These are phyloP conservation scores for Meliscaeva auricollis DNA, from an alignment of 2,888 invertebrate species.

Conservation along the genomic window DNA sequence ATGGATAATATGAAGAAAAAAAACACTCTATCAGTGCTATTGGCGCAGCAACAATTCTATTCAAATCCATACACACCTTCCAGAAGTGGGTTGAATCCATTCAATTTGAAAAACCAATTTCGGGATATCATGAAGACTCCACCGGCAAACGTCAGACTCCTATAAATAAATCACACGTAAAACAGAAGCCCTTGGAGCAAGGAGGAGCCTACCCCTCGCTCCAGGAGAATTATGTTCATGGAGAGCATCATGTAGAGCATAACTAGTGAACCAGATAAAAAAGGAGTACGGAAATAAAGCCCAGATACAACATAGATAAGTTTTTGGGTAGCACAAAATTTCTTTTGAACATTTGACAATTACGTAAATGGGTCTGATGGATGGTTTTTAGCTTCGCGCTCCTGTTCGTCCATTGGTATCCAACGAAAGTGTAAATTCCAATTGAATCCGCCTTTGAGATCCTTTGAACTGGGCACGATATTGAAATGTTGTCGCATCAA, in stretches of 20 bases:
- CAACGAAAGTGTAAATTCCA: slow-evolving; percentile 85
- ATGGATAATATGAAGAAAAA: slow-evolving; percentile 12
- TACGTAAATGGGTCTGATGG: slow-evolving; percentile 77
- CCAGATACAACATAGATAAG: too few species aligned
- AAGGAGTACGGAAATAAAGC: too few species aligned
- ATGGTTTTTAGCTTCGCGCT: slow-evolving; percentile 67
- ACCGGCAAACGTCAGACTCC: slow-evolving; percentile 82
- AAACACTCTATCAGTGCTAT: slow-evolving; percentile 28
- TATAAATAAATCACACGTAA: slow-evolving; percentile 76
- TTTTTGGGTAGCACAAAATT: slow-evolving; percentile 25
- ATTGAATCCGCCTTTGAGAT: slow-evolving; percentile 85
- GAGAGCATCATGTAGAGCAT: too few species aligned
- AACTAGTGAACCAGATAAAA: too few species aligned
- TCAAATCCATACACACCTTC: slow-evolving; percentile 78
- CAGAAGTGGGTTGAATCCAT: slow-evolving; percentile 82
- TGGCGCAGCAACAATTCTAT: background rate
- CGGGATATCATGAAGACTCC: slow-evolving; percentile 83
- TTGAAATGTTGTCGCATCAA: slow-evolving; percentile 83
- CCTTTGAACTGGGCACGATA: slow-evolving; percentile 80
- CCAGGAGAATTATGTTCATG: slow-evolving; percentile 30
- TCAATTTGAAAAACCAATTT: slow-evolving; percentile 82
- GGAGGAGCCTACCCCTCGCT: too few species aligned
- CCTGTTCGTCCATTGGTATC: slow-evolving; percentile 79
- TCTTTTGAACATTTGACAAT: slow-evolving; percentile 62
- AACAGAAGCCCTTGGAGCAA: too few species aligned